phyloP scores from a whole-genome alignment of 30 jellyfish, hydroid and myxozoan genomes.

The Mastigias papua region DNA sequence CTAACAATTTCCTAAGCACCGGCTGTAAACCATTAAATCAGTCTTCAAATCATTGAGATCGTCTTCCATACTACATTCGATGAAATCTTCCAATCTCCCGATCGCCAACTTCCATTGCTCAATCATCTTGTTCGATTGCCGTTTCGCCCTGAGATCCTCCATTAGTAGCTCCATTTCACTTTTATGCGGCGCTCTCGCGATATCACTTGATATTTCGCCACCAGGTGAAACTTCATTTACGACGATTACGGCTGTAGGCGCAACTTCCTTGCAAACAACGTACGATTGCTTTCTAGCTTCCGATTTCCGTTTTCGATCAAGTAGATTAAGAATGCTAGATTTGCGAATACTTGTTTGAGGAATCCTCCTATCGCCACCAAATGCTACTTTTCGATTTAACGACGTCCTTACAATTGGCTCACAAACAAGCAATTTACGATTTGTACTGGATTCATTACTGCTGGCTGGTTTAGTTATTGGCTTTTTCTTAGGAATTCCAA shows the following conservation, averaged over 20 bases:
- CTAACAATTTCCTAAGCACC: not conserved
- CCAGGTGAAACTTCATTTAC: not conserved
- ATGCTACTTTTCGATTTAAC: not conserved
- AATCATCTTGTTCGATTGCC: not conserved
- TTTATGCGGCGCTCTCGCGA: not conserved
- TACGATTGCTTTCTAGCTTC: not conserved
- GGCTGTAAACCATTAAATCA: not conserved
- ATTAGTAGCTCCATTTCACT: not conserved
- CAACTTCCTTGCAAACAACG: not conserved
- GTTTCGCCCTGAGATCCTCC: not conserved
- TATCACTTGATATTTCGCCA: not conserved
- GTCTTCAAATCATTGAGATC: not conserved
- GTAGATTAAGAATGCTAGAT: not conserved
- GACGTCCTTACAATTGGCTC: not conserved
- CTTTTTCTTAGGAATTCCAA: not conserved
- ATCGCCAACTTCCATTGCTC: not conserved
- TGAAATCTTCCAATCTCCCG: not conserved
- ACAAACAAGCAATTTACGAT: not conserved
- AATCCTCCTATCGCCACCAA: not conserved
- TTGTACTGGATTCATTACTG: not conserved
- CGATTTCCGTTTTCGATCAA: not conserved
- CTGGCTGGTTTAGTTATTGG: not conserved
- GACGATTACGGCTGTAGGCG: not conserved
- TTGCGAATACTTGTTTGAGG: not conserved
- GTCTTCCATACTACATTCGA: constrained; percentile 1